Base-by-base conservation (phyloP, 1,140 invertebrate genomes). In the Diorhabda carinulata region DNA sequence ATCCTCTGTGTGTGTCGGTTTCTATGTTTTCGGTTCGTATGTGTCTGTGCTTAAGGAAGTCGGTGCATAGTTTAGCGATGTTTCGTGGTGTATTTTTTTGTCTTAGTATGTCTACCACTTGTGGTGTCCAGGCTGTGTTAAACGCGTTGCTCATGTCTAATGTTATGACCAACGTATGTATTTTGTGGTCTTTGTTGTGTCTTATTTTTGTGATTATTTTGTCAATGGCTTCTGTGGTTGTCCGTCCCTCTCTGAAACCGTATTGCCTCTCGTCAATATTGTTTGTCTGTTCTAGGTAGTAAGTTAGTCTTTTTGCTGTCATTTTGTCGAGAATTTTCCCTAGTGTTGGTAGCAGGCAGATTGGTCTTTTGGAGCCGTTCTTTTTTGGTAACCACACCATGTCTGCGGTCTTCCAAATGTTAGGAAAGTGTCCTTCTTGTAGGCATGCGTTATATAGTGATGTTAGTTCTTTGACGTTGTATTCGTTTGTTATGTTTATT, bases 1-100 rank as follows among this genome's bases (percentile, higher is more conserved):
- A 77, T 8, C 77, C 77, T 59, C 62, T 69, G 5, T 63, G 44
- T 8, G 68, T 67, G 2, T 45, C 3, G 43, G 42, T 58, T 0
- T 57, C 68, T 9, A 72, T 59, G 7, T 8, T 57, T 59, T 69
- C 67, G 4, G 61, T 61, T 2, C n/a, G 68, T 25, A 73, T 66
- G 9, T 63, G 64, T 41, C 67, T 65, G 10, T 72, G 40, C n/a
- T n/a, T n/a, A n/a, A n/a, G n/a, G n/a, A n/a, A n/a, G n/a, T n/a
- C n/a, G n/a, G n/a, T n/a, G n/a, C n/a, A n/a, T n/a, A n/a, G n/a
- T n/a, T n/a, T n/a, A n/a, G n/a, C n/a, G n/a, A n/a, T n/a, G n/a
- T n/a, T n/a, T n/a, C n/a, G n/a, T n/a, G n/a, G n/a, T n/a, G n/a
- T n/a, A n/a, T n/a, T n/a, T n/a, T n/a, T n/a, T n/a, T n/a, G n/a